Base-by-base conservation (phyloP, 2,888 invertebrate species). In the Lycophotia porphyrea region DNA sequence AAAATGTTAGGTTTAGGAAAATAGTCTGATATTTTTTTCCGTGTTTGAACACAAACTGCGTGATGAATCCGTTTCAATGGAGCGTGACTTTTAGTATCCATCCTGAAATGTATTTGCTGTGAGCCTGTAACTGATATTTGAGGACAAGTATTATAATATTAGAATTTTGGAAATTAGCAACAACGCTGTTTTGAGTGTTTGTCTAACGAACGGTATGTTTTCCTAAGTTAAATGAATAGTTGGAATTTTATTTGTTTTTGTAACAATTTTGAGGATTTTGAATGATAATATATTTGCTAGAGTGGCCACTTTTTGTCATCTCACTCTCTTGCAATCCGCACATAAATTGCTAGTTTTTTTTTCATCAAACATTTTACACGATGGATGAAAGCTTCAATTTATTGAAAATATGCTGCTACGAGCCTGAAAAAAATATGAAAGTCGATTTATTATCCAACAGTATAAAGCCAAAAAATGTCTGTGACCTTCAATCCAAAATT, bases 1-100 rank as follows among this genome's bases (percentile, higher is more conserved):
- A 82, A 84, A 80, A 76, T 44, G 64, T 70, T 74, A 55, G 70
- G 64, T 72, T 68, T 65, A 21, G 27, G 5, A 42, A 81, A 71
- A 73, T 68, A 39, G 47, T 42, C 42, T 0, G 58, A 55, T 71
- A 60, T 68, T 73, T 75, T 81, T 55, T 69, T 71, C 63, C 27
- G 68, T 66, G 52, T 81, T 81, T 49, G 78, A 42, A 81, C 65
- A 77, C 64, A 67, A 84, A 76, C 79, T 44, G 64, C 60, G 78
- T 79, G 69, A 82, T 79, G 74, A 74, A 76, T 84, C 74, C 65
- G 27, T 66, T 71, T 44, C 75, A 76, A 78, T 81, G 68, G 73
- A 64, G 64, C 73, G 71, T 69, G 47, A 71, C 44, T 75, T 78
- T 78, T 75, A 70, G 71, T 58, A 36, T 68, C 52, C 36, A 39